Percentiles rank a stretch among this genome's conserved stretches.
These are phyloP conservation scores for Trichoplax adhaerens DNA, from an alignment of 37 sponge, comb jelly and placozoan species.

Conservation along the genomic window DNA sequence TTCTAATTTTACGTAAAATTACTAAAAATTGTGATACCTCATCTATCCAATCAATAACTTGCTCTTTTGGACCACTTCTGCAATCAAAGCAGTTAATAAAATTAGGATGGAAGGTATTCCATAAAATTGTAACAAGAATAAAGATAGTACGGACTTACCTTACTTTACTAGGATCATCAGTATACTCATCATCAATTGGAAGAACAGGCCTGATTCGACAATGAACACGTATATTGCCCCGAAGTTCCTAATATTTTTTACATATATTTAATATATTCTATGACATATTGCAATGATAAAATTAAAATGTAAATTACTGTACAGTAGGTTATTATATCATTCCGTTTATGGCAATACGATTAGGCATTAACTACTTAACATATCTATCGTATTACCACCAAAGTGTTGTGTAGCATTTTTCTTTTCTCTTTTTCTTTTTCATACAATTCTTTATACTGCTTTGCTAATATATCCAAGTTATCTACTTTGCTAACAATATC, in stretches of 20 bases:
- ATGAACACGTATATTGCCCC: conserved; percentile 51
- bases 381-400: conserved; percentile 15
- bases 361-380: background rate
- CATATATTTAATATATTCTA: no score
- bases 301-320: background rate
- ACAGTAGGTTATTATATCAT: no score
- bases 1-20: no score
- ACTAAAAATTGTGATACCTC: background rate
- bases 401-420: conserved; percentile 34
- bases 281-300: background rate
- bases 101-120: background rate
- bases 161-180: conserved; percentile 4
- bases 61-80: background rate
- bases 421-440: conserved; percentile 21
- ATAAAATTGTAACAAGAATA: no score
- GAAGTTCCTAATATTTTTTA: conserved; percentile 21
- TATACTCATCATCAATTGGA: conserved; percentile 11
- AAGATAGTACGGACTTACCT: background rate
- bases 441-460: background rate
- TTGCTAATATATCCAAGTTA: no score
- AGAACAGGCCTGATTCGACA: conserved; percentile 44
- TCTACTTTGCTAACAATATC: no score
- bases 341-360: background rate
- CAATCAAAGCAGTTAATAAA: background rate
- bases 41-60: conserved; percentile 4